These are phyloP conservation scores for Gonocerus acuteangulatus DNA, from an alignment of 2,888 invertebrate genomes.

Conservation along the genomic window DNA sequence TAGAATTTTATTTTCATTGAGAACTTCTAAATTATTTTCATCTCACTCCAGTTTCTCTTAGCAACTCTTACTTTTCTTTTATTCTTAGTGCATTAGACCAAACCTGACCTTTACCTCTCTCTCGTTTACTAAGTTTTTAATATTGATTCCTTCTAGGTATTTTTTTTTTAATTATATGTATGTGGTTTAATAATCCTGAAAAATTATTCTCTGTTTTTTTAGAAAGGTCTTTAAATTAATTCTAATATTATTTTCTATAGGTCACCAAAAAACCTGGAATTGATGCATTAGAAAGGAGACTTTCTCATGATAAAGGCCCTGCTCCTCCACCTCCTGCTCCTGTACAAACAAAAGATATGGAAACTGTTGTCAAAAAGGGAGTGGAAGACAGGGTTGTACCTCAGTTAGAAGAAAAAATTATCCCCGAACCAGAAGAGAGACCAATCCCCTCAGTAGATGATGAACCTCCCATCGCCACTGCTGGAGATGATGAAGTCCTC, in stretches of 20 bases:
- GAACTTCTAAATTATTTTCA: neutral
- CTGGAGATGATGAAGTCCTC: neutral
- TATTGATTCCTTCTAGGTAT: neutral
- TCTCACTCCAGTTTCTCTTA: neutral
- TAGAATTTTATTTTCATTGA: neutral
- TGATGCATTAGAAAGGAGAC: constrained; percentile 49
- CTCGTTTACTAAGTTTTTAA: neutral
- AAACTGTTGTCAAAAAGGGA: constrained; percentile 8
- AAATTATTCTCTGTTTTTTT: neutral
- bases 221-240: neutral
- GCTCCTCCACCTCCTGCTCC: constrained; percentile 61
- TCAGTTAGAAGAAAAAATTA: constrained; percentile 4
- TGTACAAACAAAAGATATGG: neutral
- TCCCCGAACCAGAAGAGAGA: neutral
- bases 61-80: neutral
- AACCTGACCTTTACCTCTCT: no score
- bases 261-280: constrained; percentile 42
- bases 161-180: constrained; percentile 2
- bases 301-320: constrained; percentile 66
- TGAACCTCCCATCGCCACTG: neutral
- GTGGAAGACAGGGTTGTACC: constrained; percentile 1
- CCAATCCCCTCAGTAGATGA: neutral
- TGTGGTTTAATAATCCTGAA: no score
- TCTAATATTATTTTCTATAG: neutral
- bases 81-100: no score